Conservation (phyloP, 2,797 vertebrate species). For the Falco naumanni region DNA sequence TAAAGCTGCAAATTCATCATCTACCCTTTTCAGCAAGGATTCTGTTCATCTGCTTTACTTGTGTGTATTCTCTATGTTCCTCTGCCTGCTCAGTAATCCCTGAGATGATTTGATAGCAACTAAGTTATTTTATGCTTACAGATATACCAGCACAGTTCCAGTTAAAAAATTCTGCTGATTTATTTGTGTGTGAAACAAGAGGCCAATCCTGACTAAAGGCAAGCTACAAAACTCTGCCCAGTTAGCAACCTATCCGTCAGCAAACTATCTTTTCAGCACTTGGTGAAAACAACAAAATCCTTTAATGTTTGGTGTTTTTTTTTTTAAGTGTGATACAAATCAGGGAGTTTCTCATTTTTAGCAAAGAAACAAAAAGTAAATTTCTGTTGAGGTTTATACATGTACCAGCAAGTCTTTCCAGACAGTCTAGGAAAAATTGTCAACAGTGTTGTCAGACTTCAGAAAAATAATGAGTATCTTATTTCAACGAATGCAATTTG, state of each 20-base stretch:
- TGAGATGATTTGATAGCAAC: neutral
- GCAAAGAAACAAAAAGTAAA: neutral
- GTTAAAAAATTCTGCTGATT: neutral
- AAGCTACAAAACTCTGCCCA: neutral
- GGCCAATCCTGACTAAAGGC: neutral
- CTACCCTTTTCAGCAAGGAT: neutral
- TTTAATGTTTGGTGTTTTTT: neutral
- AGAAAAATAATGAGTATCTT: neutral
- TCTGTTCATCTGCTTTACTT: neutral
- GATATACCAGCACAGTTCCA: neutral
- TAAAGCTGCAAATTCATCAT: neutral
- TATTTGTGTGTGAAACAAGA: neutral
- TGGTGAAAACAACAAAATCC: neutral
- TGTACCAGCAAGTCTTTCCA: constrained; percentile 2
- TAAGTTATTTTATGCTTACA: neutral
- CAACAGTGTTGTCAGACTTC: neutral
- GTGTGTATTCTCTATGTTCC: neutral
- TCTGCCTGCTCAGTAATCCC: neutral
- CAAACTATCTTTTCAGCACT: neutral
- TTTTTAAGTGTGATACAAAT: neutral
- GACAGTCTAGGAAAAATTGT: neutral
- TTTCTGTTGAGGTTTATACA: neutral
- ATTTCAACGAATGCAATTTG: neutral
- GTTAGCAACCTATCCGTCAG: neutral
- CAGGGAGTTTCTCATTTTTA: neutral